These are phyloP conservation scores for Chiroxiphia lanceolata DNA, from an alignment of 2,797 vertebrate genomes.

Conservation along the genomic window DNA sequence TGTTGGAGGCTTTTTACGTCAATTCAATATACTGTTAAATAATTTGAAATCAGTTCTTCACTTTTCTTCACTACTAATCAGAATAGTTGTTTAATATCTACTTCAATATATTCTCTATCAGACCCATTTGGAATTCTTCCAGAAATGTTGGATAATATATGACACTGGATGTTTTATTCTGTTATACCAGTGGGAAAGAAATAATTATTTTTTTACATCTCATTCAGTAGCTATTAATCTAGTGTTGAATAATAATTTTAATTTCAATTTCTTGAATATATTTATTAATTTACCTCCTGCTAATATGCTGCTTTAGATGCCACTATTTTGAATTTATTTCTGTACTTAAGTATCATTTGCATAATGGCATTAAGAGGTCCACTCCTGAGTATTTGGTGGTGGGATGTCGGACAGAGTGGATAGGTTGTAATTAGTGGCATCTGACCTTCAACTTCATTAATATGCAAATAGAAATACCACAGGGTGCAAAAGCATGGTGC, in stretches of 20 bases:
- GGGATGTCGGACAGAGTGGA: constrained; percentile 88
- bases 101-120: background rate
- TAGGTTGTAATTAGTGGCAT: constrained; percentile 95
- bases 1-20: background rate
- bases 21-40: background rate
- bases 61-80: background rate
- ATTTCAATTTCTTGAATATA: constrained; percentile 76
- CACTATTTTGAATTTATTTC: constrained; percentile 82
- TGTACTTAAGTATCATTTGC: constrained; percentile 86
- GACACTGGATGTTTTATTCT: constrained; percentile 35
- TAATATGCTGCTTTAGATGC: constrained; percentile 74
- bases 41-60: background rate
- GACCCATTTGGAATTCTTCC: constrained; percentile 29
- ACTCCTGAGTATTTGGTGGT: constrained; percentile 84
- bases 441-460: constrained; percentile 96
- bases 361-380: constrained; percentile 93
- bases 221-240: constrained; percentile 72
- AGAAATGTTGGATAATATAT: constrained; percentile 11
- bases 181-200: background rate
- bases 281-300: constrained; percentile 81
- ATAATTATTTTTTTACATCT: background rate
- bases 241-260: constrained; percentile 75
- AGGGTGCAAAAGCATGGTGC: constrained; percentile 78
- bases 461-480: constrained; percentile 91
- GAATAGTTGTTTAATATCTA: background rate